phyloP scores from a whole-genome alignment of 2,113 vertebrate species.

The Hippopotamus amphibius region DNA sequence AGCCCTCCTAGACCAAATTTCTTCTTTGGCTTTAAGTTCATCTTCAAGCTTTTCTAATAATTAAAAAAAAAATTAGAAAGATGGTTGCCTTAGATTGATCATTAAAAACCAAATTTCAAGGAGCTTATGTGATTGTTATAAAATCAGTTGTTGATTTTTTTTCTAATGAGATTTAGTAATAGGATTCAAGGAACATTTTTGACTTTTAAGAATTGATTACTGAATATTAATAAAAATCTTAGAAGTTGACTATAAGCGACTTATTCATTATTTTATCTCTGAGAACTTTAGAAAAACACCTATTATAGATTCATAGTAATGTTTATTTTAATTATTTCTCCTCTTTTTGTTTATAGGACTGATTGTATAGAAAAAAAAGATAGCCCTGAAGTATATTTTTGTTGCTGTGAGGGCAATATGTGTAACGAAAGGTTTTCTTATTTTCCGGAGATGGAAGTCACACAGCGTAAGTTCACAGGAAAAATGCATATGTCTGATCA shows the following conservation, averaged over 20 bases:
- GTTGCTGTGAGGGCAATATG: conserved; percentile 98
- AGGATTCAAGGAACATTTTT: conserved; percentile 34
- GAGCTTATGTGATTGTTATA: conserved; percentile 26
- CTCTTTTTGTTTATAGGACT: conserved; percentile 86
- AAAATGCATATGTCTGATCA: neutral
- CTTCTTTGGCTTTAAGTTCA: conserved; percentile 45
- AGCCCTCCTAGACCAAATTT: conserved; percentile 11
- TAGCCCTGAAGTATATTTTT: conserved; percentile 98
- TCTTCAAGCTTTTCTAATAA: conserved; percentile 60
- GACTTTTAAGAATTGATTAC: conserved; percentile 37
- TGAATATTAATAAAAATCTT: conserved; percentile 47
- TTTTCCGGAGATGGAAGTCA: conserved; percentile 90
- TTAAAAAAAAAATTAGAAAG: neutral
- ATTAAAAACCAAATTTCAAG: conserved; percentile 40
- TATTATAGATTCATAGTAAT: conserved; percentile 33
- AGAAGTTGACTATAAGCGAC: conserved; percentile 2
- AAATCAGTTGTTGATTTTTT: conserved; percentile 4
- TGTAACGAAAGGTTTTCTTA: conserved; percentile 98
- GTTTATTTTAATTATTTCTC: conserved; percentile 60
- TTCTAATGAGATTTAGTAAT: conserved; percentile 52
- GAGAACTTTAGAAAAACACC: conserved; percentile 26
- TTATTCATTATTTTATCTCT: conserved; percentile 47
- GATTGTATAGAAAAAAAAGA: conserved; percentile 98
- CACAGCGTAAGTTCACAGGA: conserved; percentile 88
- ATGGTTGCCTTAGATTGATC: conserved; percentile 24